Conservation (phyloP, 2,797 vertebrate species). For the Melanotaenia parkinsoni region DNA sequence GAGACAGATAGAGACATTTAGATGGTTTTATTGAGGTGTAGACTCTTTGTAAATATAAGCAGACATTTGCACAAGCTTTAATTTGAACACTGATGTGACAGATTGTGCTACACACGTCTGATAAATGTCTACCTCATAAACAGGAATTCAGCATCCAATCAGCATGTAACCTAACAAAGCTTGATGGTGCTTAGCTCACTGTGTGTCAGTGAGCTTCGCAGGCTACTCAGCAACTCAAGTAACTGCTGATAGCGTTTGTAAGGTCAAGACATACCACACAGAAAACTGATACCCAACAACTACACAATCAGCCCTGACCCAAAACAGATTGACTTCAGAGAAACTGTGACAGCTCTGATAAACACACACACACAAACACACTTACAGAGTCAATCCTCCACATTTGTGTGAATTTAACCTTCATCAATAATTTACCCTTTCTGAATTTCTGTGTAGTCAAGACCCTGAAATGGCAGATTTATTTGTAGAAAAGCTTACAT, state of each 20-base stretch:
- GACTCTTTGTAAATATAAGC: not conserved
- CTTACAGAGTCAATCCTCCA: slow-evolving; percentile 22
- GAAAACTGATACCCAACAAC: slow-evolving; percentile 72
- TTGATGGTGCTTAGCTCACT: slow-evolving; percentile 52
- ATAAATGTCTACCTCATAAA: slow-evolving; percentile 57
- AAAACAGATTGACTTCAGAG: slow-evolving; percentile 70
- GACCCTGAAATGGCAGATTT: not conserved
- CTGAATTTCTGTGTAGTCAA: slow-evolving; percentile 18
- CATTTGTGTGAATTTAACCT: slow-evolving; percentile 23
- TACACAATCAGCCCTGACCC: slow-evolving; percentile 72
- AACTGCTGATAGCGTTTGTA: slow-evolving; percentile 70
- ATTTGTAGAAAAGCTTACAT: not conserved
- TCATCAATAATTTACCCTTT: slow-evolving; percentile 8
- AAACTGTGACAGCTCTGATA: slow-evolving; percentile 53
- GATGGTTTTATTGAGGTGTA: not conserved
- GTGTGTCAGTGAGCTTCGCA: slow-evolving; percentile 52
- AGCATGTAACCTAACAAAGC: slow-evolving; percentile 53
- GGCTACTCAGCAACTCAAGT: slow-evolving; percentile 69
- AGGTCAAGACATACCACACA: slow-evolving; percentile 65
- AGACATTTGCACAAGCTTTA: slow-evolving; percentile 1
- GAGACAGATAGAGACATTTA: not conserved
- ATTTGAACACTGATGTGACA: slow-evolving; percentile 22
- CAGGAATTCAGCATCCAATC: slow-evolving; percentile 60
- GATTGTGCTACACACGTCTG: slow-evolving; percentile 24
- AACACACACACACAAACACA: slow-evolving; percentile 22